Evolutionary conservation across 1,140 invertebrate genomes (phyloP).

Genomic region (Ceratina japonica): DNA sequence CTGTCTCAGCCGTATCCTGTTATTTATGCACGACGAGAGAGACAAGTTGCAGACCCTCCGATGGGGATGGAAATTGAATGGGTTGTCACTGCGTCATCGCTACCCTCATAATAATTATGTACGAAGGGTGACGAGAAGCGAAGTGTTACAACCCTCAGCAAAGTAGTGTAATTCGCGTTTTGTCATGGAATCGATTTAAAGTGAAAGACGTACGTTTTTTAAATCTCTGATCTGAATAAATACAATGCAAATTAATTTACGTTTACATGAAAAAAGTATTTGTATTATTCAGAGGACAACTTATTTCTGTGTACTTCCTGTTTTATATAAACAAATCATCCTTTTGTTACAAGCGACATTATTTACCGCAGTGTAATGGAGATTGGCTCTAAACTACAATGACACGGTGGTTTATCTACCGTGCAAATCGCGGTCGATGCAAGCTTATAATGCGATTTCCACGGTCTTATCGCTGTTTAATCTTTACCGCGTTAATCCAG

Average conservation of each 20-base stretch:
- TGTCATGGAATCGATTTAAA: conserved; percentile 33
- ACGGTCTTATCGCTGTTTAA: background rate
- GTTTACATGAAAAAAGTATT: too few species aligned
- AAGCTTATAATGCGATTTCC: conserved; percentile 6
- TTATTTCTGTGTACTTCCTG: too few species aligned
- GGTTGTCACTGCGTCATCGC: conserved; percentile 51
- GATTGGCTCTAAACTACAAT: background rate
- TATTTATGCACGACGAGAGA: background rate
- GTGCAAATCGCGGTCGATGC: background rate
- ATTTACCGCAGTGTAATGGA: background rate
- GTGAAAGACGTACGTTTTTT: background rate
- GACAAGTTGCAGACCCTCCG: background rate
- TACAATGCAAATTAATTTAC: too few species aligned
- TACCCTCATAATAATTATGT: conserved; percentile 54
- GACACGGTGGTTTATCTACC: background rate
- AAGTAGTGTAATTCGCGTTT: conserved; percentile 23
- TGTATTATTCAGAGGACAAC: too few species aligned
- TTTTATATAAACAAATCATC: background rate
- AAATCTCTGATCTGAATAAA: background rate
- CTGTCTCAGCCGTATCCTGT: background rate
- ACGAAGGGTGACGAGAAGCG: conserved; percentile 23
- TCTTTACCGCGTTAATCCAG: background rate
- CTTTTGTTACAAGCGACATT: background rate
- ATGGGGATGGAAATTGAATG: conserved; percentile 34
- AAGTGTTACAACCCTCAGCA: conserved; percentile 25